Percentiles rank a stretch among this genome's conserved stretches.
Evolutionary conservation across 2,888 invertebrate species (phyloP).

Genomic region (Protula sp.): DNA sequence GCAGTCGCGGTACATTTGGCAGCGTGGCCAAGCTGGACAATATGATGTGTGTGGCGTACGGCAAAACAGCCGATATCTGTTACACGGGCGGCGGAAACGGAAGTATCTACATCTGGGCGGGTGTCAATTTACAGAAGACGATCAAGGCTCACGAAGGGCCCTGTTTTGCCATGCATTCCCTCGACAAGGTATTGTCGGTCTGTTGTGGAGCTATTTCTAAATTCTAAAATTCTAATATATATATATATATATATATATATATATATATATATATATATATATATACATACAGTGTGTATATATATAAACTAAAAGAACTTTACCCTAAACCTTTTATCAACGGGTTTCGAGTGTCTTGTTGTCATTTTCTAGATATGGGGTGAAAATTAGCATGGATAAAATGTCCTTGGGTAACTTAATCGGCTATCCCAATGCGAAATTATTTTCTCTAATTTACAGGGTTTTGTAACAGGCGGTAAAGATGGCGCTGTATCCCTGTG

Average conservation of each 20-base stretch:
- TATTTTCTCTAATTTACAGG: constrained; percentile 35
- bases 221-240: neutral
- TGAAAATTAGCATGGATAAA: too few relatives aligned
- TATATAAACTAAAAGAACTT: too few relatives aligned
- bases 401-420: too few relatives aligned
- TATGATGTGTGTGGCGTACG: constrained; percentile 52
- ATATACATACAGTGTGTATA: too few relatives aligned
- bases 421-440: too few relatives aligned
- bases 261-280: too few relatives aligned
- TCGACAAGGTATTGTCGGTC: constrained; percentile 54
- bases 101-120: constrained; percentile 51
- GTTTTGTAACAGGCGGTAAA: constrained; percentile 55
- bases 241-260: too few relatives aligned
- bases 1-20: constrained; percentile 52
- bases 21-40: constrained; percentile 51
- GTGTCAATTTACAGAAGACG: constrained; percentile 41
- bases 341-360: too few relatives aligned
- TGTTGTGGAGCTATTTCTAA: neutral
- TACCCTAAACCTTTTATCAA: too few relatives aligned
- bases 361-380: too few relatives aligned
- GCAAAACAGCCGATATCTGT: constrained; percentile 44
- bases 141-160: constrained; percentile 54
- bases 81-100: constrained; percentile 54
- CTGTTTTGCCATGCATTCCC: constrained; percentile 53
- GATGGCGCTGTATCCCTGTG: constrained; percentile 54